A percentile compares a stretch with the other conserved stretches of the same genome.
These are phyloP conservation scores for Hyaena hyaena DNA, from an alignment of 2,113 vertebrate genomes.

Conservation along the genomic window DNA sequence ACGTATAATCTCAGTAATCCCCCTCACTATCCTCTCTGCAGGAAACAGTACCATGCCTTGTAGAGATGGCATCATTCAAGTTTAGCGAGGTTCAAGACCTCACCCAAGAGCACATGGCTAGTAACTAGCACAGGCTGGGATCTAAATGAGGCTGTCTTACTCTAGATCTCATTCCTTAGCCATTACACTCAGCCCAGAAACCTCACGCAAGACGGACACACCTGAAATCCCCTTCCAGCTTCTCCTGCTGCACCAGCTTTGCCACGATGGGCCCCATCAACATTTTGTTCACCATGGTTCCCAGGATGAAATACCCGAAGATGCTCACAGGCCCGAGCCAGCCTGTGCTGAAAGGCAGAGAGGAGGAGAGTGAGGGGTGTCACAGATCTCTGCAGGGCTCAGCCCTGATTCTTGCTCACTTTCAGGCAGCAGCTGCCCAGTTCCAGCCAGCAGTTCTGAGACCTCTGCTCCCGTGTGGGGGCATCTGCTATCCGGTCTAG, in stretches of 20 bases:
- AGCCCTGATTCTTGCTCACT: not conserved
- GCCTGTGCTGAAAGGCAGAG: conserved; percentile 90
- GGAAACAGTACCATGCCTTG: not conserved
- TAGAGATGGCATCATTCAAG: not conserved
- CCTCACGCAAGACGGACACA: conserved; percentile 68
- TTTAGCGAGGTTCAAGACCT: not conserved
- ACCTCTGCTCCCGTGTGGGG: not conserved
- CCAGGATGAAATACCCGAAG: conserved; percentile 95
- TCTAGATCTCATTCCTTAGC: not conserved
- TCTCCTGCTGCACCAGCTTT: conserved; percentile 96
- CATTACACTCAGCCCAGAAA: not conserved
- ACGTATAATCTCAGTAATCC: not conserved
- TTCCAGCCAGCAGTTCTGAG: not conserved
- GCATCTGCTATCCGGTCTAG: not conserved
- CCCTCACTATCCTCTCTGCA: not conserved
- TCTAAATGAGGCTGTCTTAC: not conserved
- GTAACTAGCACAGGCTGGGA: not conserved
- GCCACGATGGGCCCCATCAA: conserved; percentile 96
- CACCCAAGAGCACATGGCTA: not conserved
- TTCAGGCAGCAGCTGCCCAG: not conserved
- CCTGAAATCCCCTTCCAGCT: conserved; percentile 98
- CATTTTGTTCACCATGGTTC: conserved; percentile 92
- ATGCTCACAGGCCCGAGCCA: conserved; percentile 96
- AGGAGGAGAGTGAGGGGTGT: not conserved
- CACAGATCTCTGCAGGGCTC: not conserved